Conservation (phyloP, 1,140 invertebrate genomes). For the Potamilus streckersoni region DNA sequence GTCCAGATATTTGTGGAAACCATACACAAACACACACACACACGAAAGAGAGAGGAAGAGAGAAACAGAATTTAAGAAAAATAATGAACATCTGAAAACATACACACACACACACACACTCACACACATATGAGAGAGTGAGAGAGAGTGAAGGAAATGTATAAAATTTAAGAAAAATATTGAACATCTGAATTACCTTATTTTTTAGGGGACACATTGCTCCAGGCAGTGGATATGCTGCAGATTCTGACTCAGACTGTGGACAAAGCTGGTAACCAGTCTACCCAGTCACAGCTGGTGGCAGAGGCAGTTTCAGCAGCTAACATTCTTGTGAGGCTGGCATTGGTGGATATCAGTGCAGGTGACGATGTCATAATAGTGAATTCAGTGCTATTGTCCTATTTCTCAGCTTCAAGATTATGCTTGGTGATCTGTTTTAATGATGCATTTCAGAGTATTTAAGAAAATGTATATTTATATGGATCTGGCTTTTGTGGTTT, state of each 20-base stretch:
- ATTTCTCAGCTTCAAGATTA: too few relatives aligned
- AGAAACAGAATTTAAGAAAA: too few relatives aligned
- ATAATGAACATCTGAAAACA: too few relatives aligned
- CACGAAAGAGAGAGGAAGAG: not conserved
- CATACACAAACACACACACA: too few relatives aligned
- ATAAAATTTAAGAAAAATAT: not conserved
- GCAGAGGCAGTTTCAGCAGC: conserved; percentile 84
- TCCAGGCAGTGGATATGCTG: conserved; percentile 71
- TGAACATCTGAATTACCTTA: conserved; percentile 10
- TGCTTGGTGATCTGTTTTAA: too few relatives aligned
- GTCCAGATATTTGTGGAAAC: too few relatives aligned
- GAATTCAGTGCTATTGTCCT: too few relatives aligned
- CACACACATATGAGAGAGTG: not conserved
- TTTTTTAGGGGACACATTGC: conserved; percentile 68
- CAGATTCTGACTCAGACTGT: conserved; percentile 76
- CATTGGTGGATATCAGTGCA: conserved; percentile 68
- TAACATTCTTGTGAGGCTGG: conserved; percentile 78
- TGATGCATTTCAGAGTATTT: too few relatives aligned
- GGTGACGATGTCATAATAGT: conserved; percentile 42
- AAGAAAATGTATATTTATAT: too few relatives aligned
- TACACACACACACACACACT: too few relatives aligned
- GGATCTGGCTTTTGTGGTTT: too few relatives aligned
- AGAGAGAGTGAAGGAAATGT: not conserved
- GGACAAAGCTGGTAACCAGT: conserved; percentile 79
- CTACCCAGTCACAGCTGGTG: conserved; percentile 73